phyloP scores from a whole-genome alignment of 2,888 invertebrate species.

The Leptura quadrifasciata region DNA sequence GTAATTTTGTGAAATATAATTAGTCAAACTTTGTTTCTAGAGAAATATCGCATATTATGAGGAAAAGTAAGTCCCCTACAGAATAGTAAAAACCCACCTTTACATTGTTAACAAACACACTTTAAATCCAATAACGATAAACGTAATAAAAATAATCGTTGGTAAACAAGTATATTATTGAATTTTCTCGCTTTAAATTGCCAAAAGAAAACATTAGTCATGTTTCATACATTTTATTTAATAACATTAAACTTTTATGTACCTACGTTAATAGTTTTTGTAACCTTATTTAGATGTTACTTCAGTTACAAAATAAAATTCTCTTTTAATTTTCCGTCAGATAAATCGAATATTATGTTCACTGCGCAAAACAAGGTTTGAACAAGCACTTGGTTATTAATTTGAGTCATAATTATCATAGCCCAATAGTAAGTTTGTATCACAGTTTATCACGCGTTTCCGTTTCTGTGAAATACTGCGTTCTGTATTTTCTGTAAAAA shows the following conservation, averaged over 20 bases:
- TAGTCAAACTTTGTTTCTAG: not conserved
- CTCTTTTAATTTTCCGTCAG: not conserved
- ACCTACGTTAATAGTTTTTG: not conserved
- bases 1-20: no score
- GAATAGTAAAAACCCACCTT: not conserved
- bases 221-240: not conserved
- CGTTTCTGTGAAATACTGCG: not conserved
- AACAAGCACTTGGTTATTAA: not conserved
- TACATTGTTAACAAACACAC: not conserved
- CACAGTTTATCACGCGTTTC: not conserved
- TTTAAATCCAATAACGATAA: not conserved
- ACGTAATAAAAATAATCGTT: not conserved
- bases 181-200: not conserved
- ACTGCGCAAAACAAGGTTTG: not conserved
- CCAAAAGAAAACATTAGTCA: not conserved
- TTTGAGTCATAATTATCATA: not conserved
- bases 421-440: not conserved
- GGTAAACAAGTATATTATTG: not conserved
- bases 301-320: not conserved
- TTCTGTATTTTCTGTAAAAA: constrained; percentile 18
- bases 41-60: not conserved
- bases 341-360: not conserved
- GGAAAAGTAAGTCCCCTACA: not conserved
- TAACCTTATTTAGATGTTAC: not conserved
- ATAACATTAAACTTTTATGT: not conserved